Evolutionary conservation across 2,113 vertebrate genomes (phyloP).

Genomic region (Chloropsis cyanopogon): DNA sequence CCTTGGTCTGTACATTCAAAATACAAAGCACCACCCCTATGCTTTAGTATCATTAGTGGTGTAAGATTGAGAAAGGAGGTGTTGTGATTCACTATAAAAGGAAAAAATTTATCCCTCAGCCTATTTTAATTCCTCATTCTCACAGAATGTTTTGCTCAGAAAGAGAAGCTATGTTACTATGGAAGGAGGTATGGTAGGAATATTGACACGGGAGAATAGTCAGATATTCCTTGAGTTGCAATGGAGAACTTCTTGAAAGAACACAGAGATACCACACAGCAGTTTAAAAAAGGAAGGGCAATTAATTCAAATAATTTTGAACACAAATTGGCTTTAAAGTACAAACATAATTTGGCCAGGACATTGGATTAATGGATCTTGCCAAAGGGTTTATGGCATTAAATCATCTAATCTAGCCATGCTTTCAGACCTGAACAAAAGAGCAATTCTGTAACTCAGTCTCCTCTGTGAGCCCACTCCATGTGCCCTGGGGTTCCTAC

Average conservation of each 20-base stretch:
- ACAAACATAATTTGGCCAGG: background rate
- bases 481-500: background rate
- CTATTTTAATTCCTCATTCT: background rate
- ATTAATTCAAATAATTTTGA: constrained; percentile 39
- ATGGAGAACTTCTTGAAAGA: background rate
- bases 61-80: background rate
- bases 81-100: background rate
- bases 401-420: constrained; percentile 23
- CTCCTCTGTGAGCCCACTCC: background rate
- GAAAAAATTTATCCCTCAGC: background rate
- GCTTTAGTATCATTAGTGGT: background rate
- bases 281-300: background rate
- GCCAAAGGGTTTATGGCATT: constrained; percentile 36
- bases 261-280: background rate
- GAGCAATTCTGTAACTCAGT: background rate
- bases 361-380: background rate
- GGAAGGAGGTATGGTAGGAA: background rate
- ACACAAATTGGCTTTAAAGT: constrained; percentile 22
- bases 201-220: background rate
- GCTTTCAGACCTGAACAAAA: constrained; percentile 28
- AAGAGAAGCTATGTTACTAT: background rate
- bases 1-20: background rate
- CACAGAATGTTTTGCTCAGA: background rate
- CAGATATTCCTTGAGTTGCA: background rate
- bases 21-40: background rate